Conservation (phyloP, 2,888 invertebrate species). For the Megaustenia siamemsis region DNA sequence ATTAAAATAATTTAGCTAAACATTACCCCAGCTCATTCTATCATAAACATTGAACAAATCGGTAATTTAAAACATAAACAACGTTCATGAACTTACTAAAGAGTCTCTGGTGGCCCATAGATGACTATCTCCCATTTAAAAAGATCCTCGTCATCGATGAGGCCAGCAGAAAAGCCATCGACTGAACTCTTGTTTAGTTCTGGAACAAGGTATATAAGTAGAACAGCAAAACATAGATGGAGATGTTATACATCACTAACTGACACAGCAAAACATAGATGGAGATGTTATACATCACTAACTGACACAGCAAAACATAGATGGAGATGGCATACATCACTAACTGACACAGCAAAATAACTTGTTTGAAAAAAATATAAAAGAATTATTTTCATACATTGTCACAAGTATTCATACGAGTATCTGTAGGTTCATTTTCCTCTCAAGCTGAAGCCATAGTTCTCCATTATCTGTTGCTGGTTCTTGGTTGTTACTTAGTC, state of each 20-base stretch:
- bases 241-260: neutral
- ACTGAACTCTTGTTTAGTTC: constrained; percentile 99
- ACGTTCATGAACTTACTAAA: constrained; percentile 88
- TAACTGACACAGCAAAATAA: neutral
- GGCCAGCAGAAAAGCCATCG: constrained; percentile 99
- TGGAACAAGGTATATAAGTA: constrained; percentile 82
- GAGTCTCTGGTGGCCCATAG: constrained; percentile 99
- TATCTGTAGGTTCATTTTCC: too few species aligned
- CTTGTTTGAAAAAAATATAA: too few species aligned
- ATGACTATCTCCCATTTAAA: constrained; percentile 99
- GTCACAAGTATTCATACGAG: too few species aligned
- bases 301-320: neutral
- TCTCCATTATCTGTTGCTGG: too few species aligned
- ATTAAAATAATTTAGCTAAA: too few species aligned
- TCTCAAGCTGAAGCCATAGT: too few species aligned
- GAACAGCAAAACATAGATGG: neutral
- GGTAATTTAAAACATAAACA: too few species aligned
- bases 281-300: neutral
- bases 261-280: neutral
- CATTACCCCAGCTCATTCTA: too few species aligned
- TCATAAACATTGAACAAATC: too few species aligned
- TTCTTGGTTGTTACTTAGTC: too few species aligned
- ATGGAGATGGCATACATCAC: neutral
- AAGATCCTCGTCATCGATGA: constrained; percentile 99
- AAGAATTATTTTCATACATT: too few species aligned